Base-by-base conservation (phyloP, 2,113 vertebrate species). In the Gorsachius goisagi region DNA sequence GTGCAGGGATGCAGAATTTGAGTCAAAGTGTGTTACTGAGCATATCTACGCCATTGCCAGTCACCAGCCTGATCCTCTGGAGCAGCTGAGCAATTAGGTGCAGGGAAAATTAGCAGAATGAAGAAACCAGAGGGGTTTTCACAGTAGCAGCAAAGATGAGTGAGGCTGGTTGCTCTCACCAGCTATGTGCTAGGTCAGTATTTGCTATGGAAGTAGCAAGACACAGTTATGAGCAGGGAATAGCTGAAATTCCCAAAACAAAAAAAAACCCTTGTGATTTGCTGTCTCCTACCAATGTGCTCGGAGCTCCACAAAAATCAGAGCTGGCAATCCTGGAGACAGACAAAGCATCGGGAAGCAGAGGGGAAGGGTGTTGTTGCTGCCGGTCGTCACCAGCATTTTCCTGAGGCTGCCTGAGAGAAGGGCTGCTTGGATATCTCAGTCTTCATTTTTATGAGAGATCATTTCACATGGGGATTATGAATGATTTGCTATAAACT, bases 261-360 rank as follows among this genome's bases (percentile, higher is more conserved):
- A 52, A 39, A 72, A 44, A 68, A 26, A 10, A 0, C 4, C 9
- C 15, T n/a, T 53, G 4, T 14, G 39, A 37, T 59, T 28, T 83
- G 3, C 15, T 52, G 20, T 52, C 44, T 64, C 23, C 24, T 45
- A 18, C 44, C n/a, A 35, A 19, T 4, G 28, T 9, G 21, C n/a
- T 27, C 44, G 39, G 47, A 79, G 73, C 22, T 28, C 58, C 23
- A 15, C 9, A 49, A 53, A 67, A 35, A 27, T 35, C 79, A 35
- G 39, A 55, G 47, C 45, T 50, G 60, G 41, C 19, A 37, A 52
- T 41, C 22, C 52, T 49, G 58, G n/a, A 53, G 22, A 59, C 9
- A 59, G 26, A 23, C 30, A 52, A 24, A 7, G 6, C 28, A 4
- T 11, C 0, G 1, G 32, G n/a, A 32, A 45, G 5, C 7, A 6